Conservation (phyloP, 2,888 invertebrate genomes). For the Sphinx pinastri region DNA sequence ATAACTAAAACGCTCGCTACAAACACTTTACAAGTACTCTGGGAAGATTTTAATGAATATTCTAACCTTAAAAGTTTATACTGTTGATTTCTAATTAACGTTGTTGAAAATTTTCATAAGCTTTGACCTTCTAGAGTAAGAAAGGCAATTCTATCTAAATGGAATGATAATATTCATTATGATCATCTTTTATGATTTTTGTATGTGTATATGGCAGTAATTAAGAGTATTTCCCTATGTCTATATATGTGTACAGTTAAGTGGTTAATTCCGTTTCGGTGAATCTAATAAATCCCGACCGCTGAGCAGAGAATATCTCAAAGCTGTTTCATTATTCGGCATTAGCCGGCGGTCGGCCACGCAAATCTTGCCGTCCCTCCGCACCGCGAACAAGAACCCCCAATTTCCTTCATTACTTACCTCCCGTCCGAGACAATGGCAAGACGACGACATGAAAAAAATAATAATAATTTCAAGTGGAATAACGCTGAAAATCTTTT, state of each 20-base stretch:
- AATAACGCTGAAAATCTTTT: slow-evolving; percentile 84
- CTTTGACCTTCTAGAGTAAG: too few species aligned
- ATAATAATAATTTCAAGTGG: slow-evolving; percentile 83
- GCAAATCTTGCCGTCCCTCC: slow-evolving; percentile 78
- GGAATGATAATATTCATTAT: not conserved
- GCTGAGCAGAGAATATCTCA: slow-evolving; percentile 71
- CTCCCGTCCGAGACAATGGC: slow-evolving; percentile 82
- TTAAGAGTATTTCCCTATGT: not conserved
- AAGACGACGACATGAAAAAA: slow-evolving; percentile 82
- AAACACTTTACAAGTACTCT: slow-evolving; percentile 12
- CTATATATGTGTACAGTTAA: slow-evolving; percentile 39
- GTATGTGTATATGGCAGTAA: not conserved
- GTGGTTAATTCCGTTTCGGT: slow-evolving; percentile 71
- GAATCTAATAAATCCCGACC: slow-evolving; percentile 77
- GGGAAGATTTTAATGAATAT: slow-evolving; percentile 3
- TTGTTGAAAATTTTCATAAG: too few species aligned
- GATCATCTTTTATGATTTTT: not conserved
- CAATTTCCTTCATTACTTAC: slow-evolving; percentile 84
- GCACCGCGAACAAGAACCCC: slow-evolving; percentile 71
- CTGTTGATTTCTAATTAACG: too few species aligned
- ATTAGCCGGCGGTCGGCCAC: slow-evolving; percentile 79
- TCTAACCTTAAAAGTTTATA: not conserved
- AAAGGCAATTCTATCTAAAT: too few species aligned
- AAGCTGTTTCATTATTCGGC: slow-evolving; percentile 81
- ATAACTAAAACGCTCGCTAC: slow-evolving; percentile 36